Percentiles rank a stretch among this genome's conserved stretches.
Evolutionary conservation across 2,797 vertebrate species (phyloP).

Genomic region (Sebastes itinus): DNA sequence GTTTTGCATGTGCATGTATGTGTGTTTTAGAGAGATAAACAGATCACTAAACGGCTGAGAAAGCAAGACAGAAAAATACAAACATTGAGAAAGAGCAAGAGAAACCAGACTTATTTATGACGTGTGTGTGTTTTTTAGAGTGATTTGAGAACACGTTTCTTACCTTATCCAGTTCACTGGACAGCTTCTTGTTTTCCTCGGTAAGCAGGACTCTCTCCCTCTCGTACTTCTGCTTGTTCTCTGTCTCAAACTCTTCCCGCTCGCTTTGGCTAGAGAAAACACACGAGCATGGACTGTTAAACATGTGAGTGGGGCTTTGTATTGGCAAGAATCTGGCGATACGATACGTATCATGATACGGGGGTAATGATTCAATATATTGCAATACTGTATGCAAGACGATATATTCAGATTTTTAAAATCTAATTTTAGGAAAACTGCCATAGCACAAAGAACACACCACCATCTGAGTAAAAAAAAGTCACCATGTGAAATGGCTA

Average conservation of each 20-base stretch:
- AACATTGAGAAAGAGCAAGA: background rate
- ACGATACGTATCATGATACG: too few species aligned
- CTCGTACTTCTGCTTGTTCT: conserved; percentile 95
- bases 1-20: background rate
- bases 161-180: conserved; percentile 95
- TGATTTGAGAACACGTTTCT: background rate
- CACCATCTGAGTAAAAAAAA: too few species aligned
- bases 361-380: too few species aligned
- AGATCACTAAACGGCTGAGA: background rate
- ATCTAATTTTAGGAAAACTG: too few species aligned
- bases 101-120: background rate
- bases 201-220: conserved; percentile 88
- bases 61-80: background rate
- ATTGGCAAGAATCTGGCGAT: too few species aligned
- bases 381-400: too few species aligned
- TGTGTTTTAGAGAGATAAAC: background rate
- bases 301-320: background rate
- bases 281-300: conserved; percentile 19
- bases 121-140: background rate
- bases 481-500: too few species aligned
- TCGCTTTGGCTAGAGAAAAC: conserved; percentile 87
- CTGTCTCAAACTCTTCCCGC: conserved; percentile 93
- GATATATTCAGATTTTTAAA: too few species aligned
- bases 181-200: conserved; percentile 95
- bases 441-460: too few species aligned